Percentiles rank a stretch among this genome's conserved stretches.
Conservation (phyloP, 1,140 invertebrate species). For the Euura saliciscinereae region DNA sequence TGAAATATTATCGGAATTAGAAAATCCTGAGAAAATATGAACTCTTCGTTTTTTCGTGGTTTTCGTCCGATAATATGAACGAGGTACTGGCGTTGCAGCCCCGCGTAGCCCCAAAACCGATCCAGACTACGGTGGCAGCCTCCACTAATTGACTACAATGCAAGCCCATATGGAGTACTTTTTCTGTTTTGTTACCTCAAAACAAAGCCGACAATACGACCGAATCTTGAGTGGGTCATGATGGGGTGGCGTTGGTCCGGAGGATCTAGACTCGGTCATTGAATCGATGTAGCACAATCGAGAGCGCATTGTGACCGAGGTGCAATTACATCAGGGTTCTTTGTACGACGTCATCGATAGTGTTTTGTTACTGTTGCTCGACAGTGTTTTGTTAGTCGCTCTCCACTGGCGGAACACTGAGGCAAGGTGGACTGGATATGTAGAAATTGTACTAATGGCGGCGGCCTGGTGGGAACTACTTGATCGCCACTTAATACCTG, state of each 20-base stretch:
- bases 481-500: slow-evolving; percentile 35
- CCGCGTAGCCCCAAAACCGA: too few relatives aligned
- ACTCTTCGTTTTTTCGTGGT: too few relatives aligned
- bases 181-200: slow-evolving; percentile 62
- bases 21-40: too few relatives aligned
- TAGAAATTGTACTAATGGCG: slow-evolving; percentile 25
- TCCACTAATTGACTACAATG: slow-evolving; percentile 57
- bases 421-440: neutral
- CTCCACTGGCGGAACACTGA: slow-evolving; percentile 14
- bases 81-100: too few relatives aligned
- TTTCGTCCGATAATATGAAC: too few relatives aligned
- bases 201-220: slow-evolving; percentile 55
- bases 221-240: slow-evolving; percentile 46
- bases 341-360: slow-evolving; percentile 41
- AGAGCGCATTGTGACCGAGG: slow-evolving; percentile 48
- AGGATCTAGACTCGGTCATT: slow-evolving; percentile 33
- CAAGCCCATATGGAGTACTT: slow-evolving; percentile 45
- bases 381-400: slow-evolving; percentile 28
- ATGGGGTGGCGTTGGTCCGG: slow-evolving; percentile 16
- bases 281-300: slow-evolving; percentile 59
- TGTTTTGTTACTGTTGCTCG: slow-evolving; percentile 57
- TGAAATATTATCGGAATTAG: too few relatives aligned
- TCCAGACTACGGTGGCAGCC: neutral
- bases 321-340: slow-evolving; percentile 51
- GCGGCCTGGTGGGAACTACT: slow-evolving; percentile 56